Base-by-base conservation (phyloP, 2,888 invertebrate species). In the Camponotus fellah region DNA sequence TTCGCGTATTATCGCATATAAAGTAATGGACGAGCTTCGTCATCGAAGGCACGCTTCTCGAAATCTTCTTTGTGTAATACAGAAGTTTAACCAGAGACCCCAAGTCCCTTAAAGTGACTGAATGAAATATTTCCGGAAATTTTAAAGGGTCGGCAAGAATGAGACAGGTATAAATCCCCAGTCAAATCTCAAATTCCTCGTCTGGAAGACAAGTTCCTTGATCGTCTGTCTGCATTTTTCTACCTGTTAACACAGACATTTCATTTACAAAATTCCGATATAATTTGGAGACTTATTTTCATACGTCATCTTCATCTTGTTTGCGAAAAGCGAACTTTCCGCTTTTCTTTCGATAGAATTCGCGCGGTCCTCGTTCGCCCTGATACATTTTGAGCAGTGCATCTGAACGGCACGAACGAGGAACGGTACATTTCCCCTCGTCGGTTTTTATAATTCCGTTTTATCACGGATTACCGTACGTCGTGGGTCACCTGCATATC, bases 401-500 rank as follows among this genome's bases (percentile, higher is more conserved):
- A 58, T 4, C 58, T 12, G 34, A 4, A 43, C 12, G 21, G 0
- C 21, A 32, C 14, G 32, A 32, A 68, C 12, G 53, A 6, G 58
- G 46, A 79, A 80, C 72, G 79, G 58, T 80, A 71, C 71, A 60
- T 72, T 80, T 80, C 60, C 46, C 60, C 72, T 80, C 37, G 26
- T 9, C 21, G 46, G 34, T 26, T 72, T 80, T 72, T 60, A 21
- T 46, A 60, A 60, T 79, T 71, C 56, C 56, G 14, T 58, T 53
- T 79, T 79, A 69, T 58, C 60, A n/a, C 26, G 53, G 60, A 60
- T 80, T 80, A 80, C 79, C 79, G 79, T 79, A 79, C 49, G 21
- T 26, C 46, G 77, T 65, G 81, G 65, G 79, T 82, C 79, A 60
- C 79, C 72, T 80, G 79, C 34, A 60, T 80, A 80, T 80, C 79